Evolutionary conservation across 2,797 vertebrate genomes (phyloP).

Genomic region (Sciurus vulgaris): DNA sequence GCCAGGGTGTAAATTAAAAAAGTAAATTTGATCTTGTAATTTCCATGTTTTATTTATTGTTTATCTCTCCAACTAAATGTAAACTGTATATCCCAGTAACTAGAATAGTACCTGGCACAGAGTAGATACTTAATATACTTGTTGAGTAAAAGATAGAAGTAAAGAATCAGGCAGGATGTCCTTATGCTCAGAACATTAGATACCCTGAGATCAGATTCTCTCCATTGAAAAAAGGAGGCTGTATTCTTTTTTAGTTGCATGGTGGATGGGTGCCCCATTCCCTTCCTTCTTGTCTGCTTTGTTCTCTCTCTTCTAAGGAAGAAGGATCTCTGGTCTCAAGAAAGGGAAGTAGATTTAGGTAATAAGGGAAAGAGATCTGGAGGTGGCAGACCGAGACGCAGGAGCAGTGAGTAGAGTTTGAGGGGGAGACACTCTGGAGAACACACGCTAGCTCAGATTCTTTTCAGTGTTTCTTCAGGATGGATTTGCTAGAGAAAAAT

Average conservation of each 20-base stretch:
- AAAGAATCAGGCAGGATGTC: background rate
- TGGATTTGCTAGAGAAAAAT: constrained; percentile 9
- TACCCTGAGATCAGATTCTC: background rate
- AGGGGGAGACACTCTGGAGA: background rate
- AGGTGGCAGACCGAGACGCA: background rate
- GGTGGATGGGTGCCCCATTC: background rate
- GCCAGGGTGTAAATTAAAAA: background rate
- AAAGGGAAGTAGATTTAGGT: background rate
- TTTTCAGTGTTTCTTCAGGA: constrained; percentile 5
- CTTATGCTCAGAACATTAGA: background rate
- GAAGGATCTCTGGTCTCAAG: background rate
- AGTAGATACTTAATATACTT: background rate
- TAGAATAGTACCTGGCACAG: background rate
- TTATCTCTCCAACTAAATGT: background rate
- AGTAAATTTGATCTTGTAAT: background rate
- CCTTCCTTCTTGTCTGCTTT: background rate
- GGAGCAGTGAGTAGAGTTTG: background rate
- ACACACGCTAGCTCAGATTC: background rate
- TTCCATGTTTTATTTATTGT: background rate
- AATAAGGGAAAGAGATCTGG: background rate
- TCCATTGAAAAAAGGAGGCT: background rate
- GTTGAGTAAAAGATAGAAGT: background rate
- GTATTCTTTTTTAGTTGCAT: background rate
- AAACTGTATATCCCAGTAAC: background rate
- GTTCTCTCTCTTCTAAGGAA: background rate